Evolutionary conservation across 2,113 vertebrate species (phyloP).

Genomic region (Malurus melanocephalus): DNA sequence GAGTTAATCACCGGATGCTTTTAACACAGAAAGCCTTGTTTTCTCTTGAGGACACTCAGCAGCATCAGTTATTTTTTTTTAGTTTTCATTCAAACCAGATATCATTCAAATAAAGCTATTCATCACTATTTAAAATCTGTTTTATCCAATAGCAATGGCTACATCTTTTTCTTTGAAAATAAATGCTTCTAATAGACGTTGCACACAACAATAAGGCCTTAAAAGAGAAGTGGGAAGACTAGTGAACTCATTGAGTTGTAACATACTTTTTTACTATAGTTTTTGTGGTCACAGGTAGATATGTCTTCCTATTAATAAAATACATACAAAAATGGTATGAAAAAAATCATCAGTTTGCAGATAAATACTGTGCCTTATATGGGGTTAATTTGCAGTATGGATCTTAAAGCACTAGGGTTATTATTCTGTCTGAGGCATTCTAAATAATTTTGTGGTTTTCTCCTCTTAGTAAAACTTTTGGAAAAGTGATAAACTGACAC

Average conservation of each 20-base stretch:
- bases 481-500: background rate
- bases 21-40: background rate
- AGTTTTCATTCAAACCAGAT: background rate
- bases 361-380: background rate
- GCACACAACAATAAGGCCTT: background rate
- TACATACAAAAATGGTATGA: background rate
- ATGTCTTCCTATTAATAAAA: background rate
- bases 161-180: background rate
- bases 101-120: background rate
- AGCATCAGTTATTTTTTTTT: background rate
- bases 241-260: background rate
- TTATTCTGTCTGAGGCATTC: background rate
- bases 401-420: background rate
- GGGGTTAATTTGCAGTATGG: background rate
- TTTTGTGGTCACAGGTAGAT: background rate
- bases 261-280: background rate
- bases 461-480: background rate
- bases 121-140: background rate
- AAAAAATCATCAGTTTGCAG: background rate
- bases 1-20: background rate
- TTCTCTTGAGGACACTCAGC: background rate
- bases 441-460: background rate
- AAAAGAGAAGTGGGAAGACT: background rate
- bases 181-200: background rate
- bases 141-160: background rate